phyloP scores from a whole-genome alignment of 2,888 invertebrate species.

The Oscheius sp. region DNA sequence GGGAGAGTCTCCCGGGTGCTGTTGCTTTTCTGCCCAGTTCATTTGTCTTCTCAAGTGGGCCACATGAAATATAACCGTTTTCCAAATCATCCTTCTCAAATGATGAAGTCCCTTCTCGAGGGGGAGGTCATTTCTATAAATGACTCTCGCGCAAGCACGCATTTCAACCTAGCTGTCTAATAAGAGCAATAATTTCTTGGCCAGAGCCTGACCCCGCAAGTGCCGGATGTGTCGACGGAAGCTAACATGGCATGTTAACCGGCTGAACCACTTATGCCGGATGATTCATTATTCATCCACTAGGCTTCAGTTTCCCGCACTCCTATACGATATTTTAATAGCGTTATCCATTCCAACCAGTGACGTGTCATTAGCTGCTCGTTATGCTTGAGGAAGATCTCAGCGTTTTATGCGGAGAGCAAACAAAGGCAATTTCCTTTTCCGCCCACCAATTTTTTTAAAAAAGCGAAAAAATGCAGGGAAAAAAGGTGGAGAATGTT shows the following conservation, averaged over 20 bases:
- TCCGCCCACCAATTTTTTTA: too few species aligned
- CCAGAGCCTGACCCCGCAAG: conserved; percentile 6
- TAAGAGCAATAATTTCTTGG: conserved; percentile 12
- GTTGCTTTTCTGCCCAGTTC: conserved; percentile 25
- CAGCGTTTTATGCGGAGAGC: too few species aligned
- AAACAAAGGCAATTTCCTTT: too few species aligned
- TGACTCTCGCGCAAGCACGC: not conserved
- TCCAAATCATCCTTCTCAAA: conserved; percentile 18
- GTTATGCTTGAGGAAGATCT: too few species aligned
- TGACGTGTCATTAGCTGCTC: too few species aligned
- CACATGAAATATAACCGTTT: conserved; percentile 26
- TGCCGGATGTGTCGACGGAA: conserved; percentile 29
- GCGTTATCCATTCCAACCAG: not conserved
- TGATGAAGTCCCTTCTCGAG: not conserved
- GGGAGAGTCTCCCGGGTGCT: conserved; percentile 23
- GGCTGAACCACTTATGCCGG: conserved; percentile 23
- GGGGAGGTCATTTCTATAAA: conserved; percentile 9
- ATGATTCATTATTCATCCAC: conserved; percentile 28
- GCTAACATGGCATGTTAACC: conserved; percentile 28
- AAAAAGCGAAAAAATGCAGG: too few species aligned
- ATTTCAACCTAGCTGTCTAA: conserved; percentile 13
- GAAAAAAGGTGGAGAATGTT: too few species aligned
- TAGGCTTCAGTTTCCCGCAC: conserved; percentile 23
- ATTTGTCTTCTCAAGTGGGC: conserved; percentile 24
- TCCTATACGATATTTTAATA: conserved; percentile 7